Conservation (phyloP, 2,113 vertebrate species). For the Salvelinus alpinus region DNA sequence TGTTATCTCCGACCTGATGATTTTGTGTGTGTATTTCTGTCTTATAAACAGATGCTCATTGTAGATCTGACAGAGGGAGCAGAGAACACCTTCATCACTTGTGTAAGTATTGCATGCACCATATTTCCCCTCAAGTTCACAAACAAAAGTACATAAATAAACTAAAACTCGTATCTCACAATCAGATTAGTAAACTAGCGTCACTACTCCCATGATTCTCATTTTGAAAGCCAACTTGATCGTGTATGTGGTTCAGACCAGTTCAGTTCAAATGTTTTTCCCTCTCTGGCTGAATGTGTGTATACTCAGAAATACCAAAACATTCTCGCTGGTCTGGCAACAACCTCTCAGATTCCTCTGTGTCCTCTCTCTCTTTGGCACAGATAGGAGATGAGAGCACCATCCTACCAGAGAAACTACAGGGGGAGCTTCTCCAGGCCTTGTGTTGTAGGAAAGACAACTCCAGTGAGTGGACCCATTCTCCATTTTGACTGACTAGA, state of each 20-base stretch:
- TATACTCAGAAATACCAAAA: background rate
- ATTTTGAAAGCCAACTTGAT: background rate
- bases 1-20: background rate
- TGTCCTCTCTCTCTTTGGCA: slow-evolving; percentile 37
- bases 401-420: slow-evolving; percentile 78
- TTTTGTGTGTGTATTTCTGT: background rate
- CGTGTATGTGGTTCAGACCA: background rate
- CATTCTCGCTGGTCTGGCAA: background rate
- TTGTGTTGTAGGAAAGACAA: slow-evolving; percentile 38
- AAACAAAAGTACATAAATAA: background rate
- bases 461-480: slow-evolving; percentile 38
- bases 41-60: slow-evolving; percentile 71
- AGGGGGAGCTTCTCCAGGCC: slow-evolving; percentile 69
- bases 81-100: slow-evolving; percentile 62
- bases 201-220: slow-evolving; percentile 7
- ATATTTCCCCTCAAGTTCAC: background rate
- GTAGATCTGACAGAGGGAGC: slow-evolving; percentile 77
- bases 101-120: slow-evolving; percentile 59
- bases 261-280: background rate
- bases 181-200: background rate
- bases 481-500: background rate
- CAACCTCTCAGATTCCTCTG: background rate
- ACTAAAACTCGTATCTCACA: background rate
- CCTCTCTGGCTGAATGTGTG: background rate
- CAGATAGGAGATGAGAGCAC: slow-evolving; percentile 80